phyloP scores from a whole-genome alignment of 2,113 vertebrate species.

The Promerops cafer region DNA sequence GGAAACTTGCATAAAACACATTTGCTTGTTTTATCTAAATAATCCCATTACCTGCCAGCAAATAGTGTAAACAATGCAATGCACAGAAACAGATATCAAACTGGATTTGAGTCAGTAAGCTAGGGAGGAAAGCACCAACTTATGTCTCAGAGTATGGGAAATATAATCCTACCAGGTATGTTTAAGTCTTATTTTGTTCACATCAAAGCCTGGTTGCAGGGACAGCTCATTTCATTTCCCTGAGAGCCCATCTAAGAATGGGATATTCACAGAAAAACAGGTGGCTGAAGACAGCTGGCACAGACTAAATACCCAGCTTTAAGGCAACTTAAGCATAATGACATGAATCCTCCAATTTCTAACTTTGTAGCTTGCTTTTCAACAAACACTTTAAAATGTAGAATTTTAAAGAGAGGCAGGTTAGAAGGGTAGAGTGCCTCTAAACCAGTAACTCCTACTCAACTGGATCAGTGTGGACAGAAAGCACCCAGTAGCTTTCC shows the following conservation, averaged over 20 bases:
- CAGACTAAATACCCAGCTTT: neutral
- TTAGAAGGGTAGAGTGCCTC: neutral
- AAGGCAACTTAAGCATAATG: neutral
- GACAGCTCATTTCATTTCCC: neutral
- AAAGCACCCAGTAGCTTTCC: neutral
- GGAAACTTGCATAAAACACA: neutral
- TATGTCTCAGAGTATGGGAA: neutral
- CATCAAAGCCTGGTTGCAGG: neutral
- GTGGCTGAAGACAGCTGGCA: neutral
- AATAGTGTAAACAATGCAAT: neutral
- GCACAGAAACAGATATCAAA: neutral
- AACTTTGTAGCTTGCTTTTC: neutral
- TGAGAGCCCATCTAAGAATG: neutral
- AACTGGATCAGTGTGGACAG: neutral
- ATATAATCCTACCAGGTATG: neutral
- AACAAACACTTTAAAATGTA: neutral
- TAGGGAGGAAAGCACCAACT: neutral
- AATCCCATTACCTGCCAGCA: neutral
- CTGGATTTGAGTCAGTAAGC: neutral
- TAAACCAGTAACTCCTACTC: neutral
- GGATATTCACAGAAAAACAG: neutral
- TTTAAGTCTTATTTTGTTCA: neutral
- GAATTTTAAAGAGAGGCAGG: neutral
- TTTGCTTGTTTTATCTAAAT: constrained; percentile 7
- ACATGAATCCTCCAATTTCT: neutral